phyloP scores from a whole-genome alignment of 2,113 vertebrate genomes.

The Sisor rabdophorus region DNA sequence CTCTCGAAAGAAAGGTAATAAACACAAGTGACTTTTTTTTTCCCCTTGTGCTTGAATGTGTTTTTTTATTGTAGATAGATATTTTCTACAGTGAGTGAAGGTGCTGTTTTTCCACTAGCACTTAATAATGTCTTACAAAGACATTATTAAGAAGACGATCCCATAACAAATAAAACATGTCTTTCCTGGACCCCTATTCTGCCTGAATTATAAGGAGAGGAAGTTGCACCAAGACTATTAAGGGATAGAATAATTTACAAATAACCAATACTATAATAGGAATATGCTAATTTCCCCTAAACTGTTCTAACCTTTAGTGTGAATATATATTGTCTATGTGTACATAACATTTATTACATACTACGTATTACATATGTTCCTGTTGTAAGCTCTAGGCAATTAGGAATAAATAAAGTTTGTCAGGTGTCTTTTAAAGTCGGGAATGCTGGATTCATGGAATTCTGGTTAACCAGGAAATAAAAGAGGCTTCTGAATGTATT shows the following conservation, averaged over 20 bases:
- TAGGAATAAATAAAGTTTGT: not conserved
- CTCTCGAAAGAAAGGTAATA: constrained; percentile 75
- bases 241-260: not conserved
- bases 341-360: too few relatives aligned
- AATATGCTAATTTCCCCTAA: not conserved
- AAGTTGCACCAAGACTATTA: not conserved
- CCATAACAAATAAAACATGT: not conserved
- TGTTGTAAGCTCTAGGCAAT: not conserved
- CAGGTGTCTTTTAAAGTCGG: not conserved
- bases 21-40: not conserved
- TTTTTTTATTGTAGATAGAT: not conserved
- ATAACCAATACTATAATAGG: not conserved
- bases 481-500: not conserved
- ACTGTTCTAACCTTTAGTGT: too few relatives aligned
- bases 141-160: not conserved
- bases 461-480: not conserved
- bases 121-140: not conserved
- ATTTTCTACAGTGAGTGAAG: not conserved
- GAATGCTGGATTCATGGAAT: not conserved
- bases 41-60: not conserved
- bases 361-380: not conserved
- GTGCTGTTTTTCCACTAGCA: not conserved
- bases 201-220: not conserved
- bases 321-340: not conserved
- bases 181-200: not conserved